These are phyloP conservation scores for Pipistrellus nathusii DNA, from an alignment of 2,797 vertebrate species.

Conservation along the genomic window DNA sequence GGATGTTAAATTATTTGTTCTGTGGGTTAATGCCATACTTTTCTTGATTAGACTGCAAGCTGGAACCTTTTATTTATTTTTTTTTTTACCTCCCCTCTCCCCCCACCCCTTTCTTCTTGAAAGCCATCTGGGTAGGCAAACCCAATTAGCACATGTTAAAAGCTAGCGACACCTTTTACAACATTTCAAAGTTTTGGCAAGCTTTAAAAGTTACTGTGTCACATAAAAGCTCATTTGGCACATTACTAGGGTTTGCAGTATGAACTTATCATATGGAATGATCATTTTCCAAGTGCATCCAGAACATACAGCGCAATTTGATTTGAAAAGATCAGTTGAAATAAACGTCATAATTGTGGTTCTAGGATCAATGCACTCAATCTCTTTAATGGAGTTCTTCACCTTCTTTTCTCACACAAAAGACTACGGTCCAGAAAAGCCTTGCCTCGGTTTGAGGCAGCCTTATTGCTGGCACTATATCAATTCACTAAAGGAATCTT, in stretches of 20 bases:
- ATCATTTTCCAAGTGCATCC: conserved; percentile 75
- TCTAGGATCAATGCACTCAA: conserved; percentile 37
- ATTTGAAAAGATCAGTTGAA: conserved; percentile 69
- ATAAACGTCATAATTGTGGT: conserved; percentile 52
- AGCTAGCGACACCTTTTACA: conserved; percentile 86
- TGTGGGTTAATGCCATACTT: conserved; percentile 52
- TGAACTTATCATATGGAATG: conserved; percentile 80
- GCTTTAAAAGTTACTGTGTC: conserved; percentile 84
- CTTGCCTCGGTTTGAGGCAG: not conserved
- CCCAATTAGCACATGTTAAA: conserved; percentile 88
- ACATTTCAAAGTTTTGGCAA: conserved; percentile 82
- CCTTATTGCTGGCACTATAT: not conserved
- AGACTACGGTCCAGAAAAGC: not conserved
- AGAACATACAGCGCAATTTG: conserved; percentile 61
- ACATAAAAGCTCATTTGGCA: conserved; percentile 81
- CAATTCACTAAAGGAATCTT: conserved; percentile 40
- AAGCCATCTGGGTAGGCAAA: conserved; percentile 86
- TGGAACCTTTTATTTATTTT: not conserved
- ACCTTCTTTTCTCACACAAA: not conserved
- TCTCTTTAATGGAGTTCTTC: conserved; percentile 40
- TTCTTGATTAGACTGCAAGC: conserved; percentile 62
- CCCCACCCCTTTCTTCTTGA: conserved; percentile 41
- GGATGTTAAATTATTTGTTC: conserved; percentile 28
- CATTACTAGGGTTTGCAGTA: conserved; percentile 63
- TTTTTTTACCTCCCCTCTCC: not conserved